Evolutionary conservation across 2,888 invertebrate species (phyloP).

Genomic region (Phaedon cochleariae): DNA sequence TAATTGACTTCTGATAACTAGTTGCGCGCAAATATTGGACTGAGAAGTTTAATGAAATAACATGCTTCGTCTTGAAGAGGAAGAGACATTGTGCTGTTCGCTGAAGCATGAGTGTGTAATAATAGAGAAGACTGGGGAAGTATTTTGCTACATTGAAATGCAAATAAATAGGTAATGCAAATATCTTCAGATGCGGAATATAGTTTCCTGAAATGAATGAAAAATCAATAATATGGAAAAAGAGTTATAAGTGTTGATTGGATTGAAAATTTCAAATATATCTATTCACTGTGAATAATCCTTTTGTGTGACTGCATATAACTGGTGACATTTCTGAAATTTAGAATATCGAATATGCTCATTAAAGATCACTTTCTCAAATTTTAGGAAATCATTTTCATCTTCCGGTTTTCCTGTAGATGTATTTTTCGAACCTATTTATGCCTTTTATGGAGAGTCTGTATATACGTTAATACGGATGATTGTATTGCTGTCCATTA

Average conservation of each 20-base stretch:
- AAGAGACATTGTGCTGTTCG: constrained; percentile 7
- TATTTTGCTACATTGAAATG: background rate
- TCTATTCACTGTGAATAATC: too few species aligned
- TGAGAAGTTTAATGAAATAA: constrained; percentile 18
- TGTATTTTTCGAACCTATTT: too few species aligned
- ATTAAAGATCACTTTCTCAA: too few species aligned
- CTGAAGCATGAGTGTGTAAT: background rate
- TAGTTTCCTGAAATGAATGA: background rate
- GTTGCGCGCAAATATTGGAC: constrained; percentile 25
- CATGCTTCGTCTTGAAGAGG: constrained; percentile 6
- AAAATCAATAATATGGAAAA: too few species aligned
- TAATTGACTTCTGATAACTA: constrained; percentile 29
- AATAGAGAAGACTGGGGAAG: background rate
- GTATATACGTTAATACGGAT: background rate
- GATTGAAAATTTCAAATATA: too few species aligned
- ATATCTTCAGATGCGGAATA: background rate
- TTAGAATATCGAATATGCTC: too few species aligned
- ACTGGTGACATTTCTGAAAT: too few species aligned
- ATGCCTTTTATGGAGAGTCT: too few species aligned
- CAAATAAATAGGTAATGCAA: background rate
- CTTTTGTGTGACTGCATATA: too few species aligned
- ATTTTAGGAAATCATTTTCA: too few species aligned
- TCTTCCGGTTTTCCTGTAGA: too few species aligned
- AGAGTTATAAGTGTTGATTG: too few species aligned
- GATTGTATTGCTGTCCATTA: constrained; percentile 4